Evolutionary conservation across 2,888 invertebrate species (phyloP), one percentile per base, ranked within the genome.

Genomic region (Argynnis bischoffii): DNA sequence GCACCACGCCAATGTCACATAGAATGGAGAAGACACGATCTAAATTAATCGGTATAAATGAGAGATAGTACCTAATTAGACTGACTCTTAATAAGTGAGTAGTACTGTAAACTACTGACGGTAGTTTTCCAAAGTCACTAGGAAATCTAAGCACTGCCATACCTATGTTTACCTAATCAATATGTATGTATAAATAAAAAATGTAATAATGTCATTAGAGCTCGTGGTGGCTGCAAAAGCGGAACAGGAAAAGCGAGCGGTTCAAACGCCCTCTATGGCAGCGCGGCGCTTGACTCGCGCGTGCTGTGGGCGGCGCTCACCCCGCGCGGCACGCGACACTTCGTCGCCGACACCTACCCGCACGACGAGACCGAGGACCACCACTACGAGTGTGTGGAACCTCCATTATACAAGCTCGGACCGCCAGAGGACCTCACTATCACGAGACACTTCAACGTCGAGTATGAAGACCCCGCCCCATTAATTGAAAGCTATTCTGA

Each of bases 221-320:
- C 88, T n/a, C 87, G 92, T 26, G 89, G 92, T 51, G 91, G 90
- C 41, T 88, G 95, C 92, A 88, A 95, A 83, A 90, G 94, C 79
- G 85, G 94, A 77, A 79, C 92, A 74, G 93, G 95, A 74, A 92
- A 92, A 69, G 83, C 90, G 81, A 87, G 92, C 83, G 89, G 90
- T 78, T 82, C 94, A 77, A 86, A 88, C 75, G 87, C 90, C 0
- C 75, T 92, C 0, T 92, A 92, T 72, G 92, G 90, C 2, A 88
- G 90, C 60, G 88, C 94, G 16, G 94, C 94, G 21, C 93, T 95
- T 15, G 95, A 95, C 80, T 95, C 95, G 4, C 93, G 96, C 8
- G 94, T 96, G 2, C 93, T 96, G 56, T 97, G 97, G 97, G 97
- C 97, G 1, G 96, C 97, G 0, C 87, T 97, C 13, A 97, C 97